Base-by-base conservation (phyloP, 2,113 vertebrate genomes). In the Neolamprologus toae region DNA sequence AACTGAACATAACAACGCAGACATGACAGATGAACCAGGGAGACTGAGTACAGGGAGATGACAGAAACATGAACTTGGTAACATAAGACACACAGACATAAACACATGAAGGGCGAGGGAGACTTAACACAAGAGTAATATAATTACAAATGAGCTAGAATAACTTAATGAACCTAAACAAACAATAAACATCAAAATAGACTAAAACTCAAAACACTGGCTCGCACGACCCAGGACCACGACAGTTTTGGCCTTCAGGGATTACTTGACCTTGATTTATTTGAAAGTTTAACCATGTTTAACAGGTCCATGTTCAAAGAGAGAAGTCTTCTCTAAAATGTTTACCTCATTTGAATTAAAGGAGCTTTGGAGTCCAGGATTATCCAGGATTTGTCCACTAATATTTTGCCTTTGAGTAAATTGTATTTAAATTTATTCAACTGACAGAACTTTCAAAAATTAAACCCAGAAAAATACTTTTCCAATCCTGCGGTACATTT, bases 211-310 rank as follows among this genome's bases (percentile, higher is more conserved):
- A 40, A 40, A 40, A 1, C 37, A 40, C 37, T 12, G 37, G 5
- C 0, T 40, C 37, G 0, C 37, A 40, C 37, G 11, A 40, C 37
- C 37, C 37, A 0, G 37, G 37, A 40, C 37, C 37, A 0, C 0
- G 37, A 40, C 37, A 5, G 37, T 0, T 40, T 37, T 35, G 31
- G 31, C 2, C 31, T 12, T n/a, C 28, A 33, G 16, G 28, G 16
- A 33, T 63, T 11, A 63, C 28, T 33, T 33, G 59, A 33, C 5
- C 59, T 63, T 33, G 28, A 61, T 33, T 33, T 7, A 33, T 19
- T 63, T 33, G 33, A 1, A 68, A 1, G 61, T 68, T 68, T 68
- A 11, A 3, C 33, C 33, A 2, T 8, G 0, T 7, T 68, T 68
- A 71, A 40, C 37, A 23, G n/a, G 5, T 35, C 19, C 63, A 1